Conservation (phyloP, 2,113 vertebrate genomes). For the Mobula hypostoma region DNA sequence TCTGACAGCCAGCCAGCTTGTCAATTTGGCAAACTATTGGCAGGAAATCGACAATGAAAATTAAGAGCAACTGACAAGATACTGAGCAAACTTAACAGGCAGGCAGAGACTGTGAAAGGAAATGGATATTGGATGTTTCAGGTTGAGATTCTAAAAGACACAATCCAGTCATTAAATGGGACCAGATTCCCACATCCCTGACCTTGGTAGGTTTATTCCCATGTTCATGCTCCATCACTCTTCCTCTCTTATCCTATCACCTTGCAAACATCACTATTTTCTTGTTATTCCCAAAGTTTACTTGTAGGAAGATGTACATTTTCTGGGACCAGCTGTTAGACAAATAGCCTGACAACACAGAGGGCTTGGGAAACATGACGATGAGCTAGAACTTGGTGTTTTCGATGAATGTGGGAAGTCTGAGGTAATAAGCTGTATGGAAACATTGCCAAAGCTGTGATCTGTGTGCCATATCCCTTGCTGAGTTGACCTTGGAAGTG, state of each 20-base stretch:
- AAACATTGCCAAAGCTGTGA: neutral
- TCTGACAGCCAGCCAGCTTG: neutral
- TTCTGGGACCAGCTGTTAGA: too few species aligned
- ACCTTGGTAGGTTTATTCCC: neutral
- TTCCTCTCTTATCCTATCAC: neutral
- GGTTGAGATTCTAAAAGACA: neutral
- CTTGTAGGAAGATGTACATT: neutral
- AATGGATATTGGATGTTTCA: too few species aligned
- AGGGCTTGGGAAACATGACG: neutral
- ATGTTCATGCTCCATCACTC: neutral
- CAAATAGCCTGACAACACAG: neutral
- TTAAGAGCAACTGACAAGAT: neutral
- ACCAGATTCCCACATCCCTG: neutral
- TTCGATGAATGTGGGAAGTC: neutral
- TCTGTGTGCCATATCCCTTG: neutral
- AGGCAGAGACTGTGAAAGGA: too few species aligned
- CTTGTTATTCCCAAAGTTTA: neutral
- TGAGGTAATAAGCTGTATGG: neutral
- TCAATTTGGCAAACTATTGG: neutral
- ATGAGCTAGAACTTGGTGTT: neutral
- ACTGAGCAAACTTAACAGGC: too few species aligned
- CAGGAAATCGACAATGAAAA: neutral
- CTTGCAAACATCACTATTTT: too few species aligned
- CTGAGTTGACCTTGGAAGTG: neutral
- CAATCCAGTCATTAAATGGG: neutral